Evolutionary conservation across 2,797 vertebrate species (phyloP).

Genomic region (Hippopotamyrus pictus): DNA sequence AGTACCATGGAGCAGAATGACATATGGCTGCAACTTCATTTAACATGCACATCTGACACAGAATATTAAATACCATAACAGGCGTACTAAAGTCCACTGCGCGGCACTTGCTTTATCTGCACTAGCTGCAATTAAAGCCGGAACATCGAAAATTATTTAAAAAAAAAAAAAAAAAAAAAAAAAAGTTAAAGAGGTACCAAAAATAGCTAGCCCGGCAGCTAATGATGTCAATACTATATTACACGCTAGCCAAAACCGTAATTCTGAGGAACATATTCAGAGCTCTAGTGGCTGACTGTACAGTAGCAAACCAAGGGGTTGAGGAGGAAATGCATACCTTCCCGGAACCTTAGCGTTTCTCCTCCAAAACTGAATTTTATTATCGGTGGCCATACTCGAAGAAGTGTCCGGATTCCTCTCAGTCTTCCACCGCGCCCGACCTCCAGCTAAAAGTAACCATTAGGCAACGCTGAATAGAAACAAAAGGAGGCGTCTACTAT

Average conservation of each 20-base stretch:
- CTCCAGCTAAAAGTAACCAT: constrained; percentile 26
- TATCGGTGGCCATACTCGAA: constrained; percentile 80
- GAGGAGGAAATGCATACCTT: constrained; percentile 65
- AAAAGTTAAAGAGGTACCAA: background rate
- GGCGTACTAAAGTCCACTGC: background rate
- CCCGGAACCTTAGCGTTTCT: constrained; percentile 83
- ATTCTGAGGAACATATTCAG: background rate
- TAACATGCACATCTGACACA: background rate
- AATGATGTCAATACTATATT: background rate
- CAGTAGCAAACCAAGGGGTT: background rate
- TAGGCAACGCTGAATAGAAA: constrained; percentile 9
- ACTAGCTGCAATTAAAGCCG: background rate
- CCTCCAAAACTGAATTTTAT: constrained; percentile 89
- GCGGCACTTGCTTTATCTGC: background rate
- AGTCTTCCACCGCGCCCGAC: constrained; percentile 31
- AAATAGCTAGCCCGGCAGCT: background rate
- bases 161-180: background rate
- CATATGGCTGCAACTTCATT: background rate
- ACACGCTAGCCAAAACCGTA: background rate
- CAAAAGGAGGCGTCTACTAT: constrained; percentile 2
- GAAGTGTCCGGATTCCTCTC: constrained; percentile 36
- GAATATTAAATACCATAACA: background rate
- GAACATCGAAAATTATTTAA: background rate
- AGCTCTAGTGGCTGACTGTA: background rate
- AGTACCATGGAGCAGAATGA: background rate